A percentile compares a stretch with the other conserved stretches of the same genome.
Evolutionary conservation across 35 echinoderm and acorn worm genomes (phyloP).

Genomic region (Holothuria glaberrima): DNA sequence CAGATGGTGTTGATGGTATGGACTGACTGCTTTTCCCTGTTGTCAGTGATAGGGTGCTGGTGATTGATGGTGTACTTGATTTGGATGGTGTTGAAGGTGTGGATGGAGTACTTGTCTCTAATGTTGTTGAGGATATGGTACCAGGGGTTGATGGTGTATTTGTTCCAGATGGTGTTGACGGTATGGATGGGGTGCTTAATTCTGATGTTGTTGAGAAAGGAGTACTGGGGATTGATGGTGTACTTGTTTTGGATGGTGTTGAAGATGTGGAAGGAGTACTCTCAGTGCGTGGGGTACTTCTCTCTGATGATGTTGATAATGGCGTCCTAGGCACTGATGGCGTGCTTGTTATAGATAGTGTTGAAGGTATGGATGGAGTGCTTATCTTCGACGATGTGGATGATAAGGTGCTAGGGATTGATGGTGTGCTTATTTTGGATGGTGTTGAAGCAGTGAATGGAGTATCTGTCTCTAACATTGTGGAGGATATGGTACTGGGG

Average conservation of each 20-base stretch:
- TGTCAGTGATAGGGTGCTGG: background rate
- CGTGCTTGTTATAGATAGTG: no score
- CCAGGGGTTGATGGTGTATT: background rate
- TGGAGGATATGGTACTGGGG: background rate
- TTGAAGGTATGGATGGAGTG: no score
- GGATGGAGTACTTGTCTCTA: background rate
- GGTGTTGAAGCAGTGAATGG: background rate
- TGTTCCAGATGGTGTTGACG: background rate
- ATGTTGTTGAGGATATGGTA: background rate
- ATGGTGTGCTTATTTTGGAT: background rate
- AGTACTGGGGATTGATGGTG: background rate
- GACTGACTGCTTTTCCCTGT: background rate
- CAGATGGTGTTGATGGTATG: background rate
- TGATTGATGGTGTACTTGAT: background rate
- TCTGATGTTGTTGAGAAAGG: background rate
- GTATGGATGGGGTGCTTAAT: background rate
- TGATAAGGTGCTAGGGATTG: background rate
- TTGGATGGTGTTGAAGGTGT: background rate
- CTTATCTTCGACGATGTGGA: no score
- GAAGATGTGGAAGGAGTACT: background rate
- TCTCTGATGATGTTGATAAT: background rate
- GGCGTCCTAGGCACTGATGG: background rate
- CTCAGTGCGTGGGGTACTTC: background rate
- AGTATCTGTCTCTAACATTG: background rate
- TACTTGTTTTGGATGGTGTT: background rate